Conservation (phyloP, 2,113 vertebrate species). For the Onychostoma macrolepis region DNA sequence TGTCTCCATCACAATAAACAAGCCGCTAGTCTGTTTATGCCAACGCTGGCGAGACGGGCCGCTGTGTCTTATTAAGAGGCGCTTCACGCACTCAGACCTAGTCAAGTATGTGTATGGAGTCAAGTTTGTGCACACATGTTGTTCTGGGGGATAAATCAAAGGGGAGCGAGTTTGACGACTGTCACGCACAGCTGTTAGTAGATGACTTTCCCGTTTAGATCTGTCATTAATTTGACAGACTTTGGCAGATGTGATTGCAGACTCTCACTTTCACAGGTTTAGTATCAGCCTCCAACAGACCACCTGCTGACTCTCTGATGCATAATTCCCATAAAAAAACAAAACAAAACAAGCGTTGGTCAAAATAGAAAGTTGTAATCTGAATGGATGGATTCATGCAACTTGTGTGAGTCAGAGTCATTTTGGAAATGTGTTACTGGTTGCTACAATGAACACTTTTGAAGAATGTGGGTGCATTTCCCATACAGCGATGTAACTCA, state of each 20-base stretch:
- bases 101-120: background rate
- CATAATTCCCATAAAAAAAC: background rate
- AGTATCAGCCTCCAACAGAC: background rate
- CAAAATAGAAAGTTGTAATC: background rate
- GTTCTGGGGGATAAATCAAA: background rate
- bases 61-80: slow-evolving; percentile 21
- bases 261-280: background rate
- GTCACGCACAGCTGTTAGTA: slow-evolving; percentile 17
- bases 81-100: background rate
- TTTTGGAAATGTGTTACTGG: too few relatives aligned
- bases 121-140: background rate
- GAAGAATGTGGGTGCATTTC: background rate
- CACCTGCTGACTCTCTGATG: background rate
- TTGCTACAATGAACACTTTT: too few relatives aligned
- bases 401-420: background rate
- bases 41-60: background rate
- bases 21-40: slow-evolving; percentile 32
- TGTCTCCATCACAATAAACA: slow-evolving; percentile 19
- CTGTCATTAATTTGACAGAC: background rate
- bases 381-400: background rate
- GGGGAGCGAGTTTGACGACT: background rate
- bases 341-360: background rate
- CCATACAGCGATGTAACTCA: background rate
- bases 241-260: background rate
- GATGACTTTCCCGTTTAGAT: background rate